Evolutionary conservation across 2,113 vertebrate genomes (phyloP), one percentile per base, ranked within the genome.

Genomic region (Gavia stellata): DNA sequence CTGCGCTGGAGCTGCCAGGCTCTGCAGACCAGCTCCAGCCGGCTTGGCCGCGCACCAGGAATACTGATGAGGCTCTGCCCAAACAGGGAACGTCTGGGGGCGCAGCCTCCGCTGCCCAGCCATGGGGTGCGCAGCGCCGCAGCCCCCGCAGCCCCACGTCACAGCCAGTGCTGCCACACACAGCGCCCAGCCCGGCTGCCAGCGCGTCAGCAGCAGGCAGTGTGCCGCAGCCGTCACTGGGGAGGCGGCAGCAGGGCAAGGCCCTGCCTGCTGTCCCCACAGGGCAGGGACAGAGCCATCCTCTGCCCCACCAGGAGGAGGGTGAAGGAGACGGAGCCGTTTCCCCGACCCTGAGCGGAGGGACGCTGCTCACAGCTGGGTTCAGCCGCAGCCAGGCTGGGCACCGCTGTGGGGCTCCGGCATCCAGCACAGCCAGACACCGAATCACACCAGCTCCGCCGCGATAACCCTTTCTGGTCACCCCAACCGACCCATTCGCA

Each of bases 61-160:
- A 96, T 92, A 67, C 91, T 58, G 86, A 95, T 88, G 91, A 96
- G 94, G 96, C 77, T 81, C 10, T 71, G 94, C 49, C 65, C 59
- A 0, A 25, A 17, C 0, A 24, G 4, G 45, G 73, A 89, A 77
- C 21, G 0, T 25, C 62, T 0, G 14, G 88, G 83, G 53, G 38
- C 18, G 20, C 89, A 38, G 84, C 75, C 89, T 62, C 31, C 10
- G 36, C 33, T 8, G 82, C 83, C 86, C 15, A 6, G 62, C 77
- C 28, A 8, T 2, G 26, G 49, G 90, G 87, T 2, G 72, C 3
- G 56, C 82, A 11, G 59, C n/a, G 5, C 87, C 26, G 24, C 67
- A 53, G 90, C 88, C 63, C 26, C 58, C 28, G 45, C 55, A 72
- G 77, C 81, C 81, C 66, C 42, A 0, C 26, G 36, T 85, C 95